phyloP scores from a whole-genome alignment of 2,888 invertebrate species.

The Rhyacophila evoluta region DNA sequence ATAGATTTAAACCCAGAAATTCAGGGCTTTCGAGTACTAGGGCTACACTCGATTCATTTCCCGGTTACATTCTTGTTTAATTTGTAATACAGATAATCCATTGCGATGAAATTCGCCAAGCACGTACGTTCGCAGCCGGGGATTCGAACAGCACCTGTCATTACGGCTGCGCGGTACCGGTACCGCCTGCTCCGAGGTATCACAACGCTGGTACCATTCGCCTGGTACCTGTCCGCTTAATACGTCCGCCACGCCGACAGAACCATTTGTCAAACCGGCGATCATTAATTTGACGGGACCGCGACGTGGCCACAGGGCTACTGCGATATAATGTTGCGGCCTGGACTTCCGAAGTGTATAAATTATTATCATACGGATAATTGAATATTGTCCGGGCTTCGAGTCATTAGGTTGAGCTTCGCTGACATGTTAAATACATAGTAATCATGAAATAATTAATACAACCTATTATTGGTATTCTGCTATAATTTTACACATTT shows the following conservation, averaged over 20 bases:
- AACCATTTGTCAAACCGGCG: constrained; percentile 46
- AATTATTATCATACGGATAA: constrained; percentile 3
- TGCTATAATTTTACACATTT: no score
- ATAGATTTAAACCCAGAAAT: no score
- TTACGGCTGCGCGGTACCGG: constrained; percentile 24
- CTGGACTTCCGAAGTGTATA: not conserved
- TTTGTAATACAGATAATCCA: not conserved
- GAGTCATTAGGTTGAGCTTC: not conserved
- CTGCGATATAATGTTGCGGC: constrained; percentile 10
- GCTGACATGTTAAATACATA: not conserved
- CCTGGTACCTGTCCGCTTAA: not conserved
- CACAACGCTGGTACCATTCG: no score
- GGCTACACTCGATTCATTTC: no score
- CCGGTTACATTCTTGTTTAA: not conserved
- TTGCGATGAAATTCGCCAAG: not conserved
- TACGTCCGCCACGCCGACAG: constrained; percentile 37
- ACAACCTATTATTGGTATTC: no score
- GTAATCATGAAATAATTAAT: no score
- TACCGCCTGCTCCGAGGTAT: not conserved
- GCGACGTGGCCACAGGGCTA: constrained; percentile 32
- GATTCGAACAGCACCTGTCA: constrained; percentile 31
- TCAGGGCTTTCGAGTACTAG: no score
- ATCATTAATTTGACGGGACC: constrained; percentile 49
- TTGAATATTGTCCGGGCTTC: not conserved
- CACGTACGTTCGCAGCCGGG: not conserved